A percentile compares a stretch with the other conserved stretches of the same genome.
Evolutionary conservation across 1,140 invertebrate genomes (phyloP).

Genomic region (Protaetia brevitarsis): DNA sequence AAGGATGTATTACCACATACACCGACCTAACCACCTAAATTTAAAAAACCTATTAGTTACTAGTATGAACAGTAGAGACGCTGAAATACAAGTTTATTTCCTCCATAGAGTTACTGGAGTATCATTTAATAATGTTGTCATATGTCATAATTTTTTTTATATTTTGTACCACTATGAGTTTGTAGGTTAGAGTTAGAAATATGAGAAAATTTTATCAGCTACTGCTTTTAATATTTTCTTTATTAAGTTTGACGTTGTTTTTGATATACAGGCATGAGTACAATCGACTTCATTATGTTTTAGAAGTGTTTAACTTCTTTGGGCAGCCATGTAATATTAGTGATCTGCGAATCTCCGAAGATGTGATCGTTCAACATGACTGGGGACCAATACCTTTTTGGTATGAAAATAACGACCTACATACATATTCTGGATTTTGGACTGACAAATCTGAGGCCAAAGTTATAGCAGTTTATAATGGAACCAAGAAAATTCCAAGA

Average conservation of each 20-base stretch:
- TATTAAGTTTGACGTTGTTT: slow-evolving; percentile 65
- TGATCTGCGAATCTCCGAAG: slow-evolving; percentile 53
- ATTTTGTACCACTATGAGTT: no score
- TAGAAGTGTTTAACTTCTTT: slow-evolving; percentile 76
- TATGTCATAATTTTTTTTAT: no score
- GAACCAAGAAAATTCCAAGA: slow-evolving; percentile 49
- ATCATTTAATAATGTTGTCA: no score
- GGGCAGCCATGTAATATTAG: slow-evolving; percentile 57
- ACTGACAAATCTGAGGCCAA: slow-evolving; percentile 51
- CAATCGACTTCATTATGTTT: slow-evolving; percentile 67
- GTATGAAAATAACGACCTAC: slow-evolving; percentile 51
- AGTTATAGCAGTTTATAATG: slow-evolving; percentile 52
- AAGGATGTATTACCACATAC: no score
- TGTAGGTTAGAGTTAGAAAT: neutral
- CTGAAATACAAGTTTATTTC: no score
- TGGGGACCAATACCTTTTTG: slow-evolving; percentile 44
- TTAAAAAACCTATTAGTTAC: no score
- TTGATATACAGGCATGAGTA: slow-evolving; percentile 76
- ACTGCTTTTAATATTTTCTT: slow-evolving; percentile 60
- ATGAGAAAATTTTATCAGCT: slow-evolving; percentile 79
- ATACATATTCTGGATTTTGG: slow-evolving; percentile 56
- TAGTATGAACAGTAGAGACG: no score
- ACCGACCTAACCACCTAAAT: no score
- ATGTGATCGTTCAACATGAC: slow-evolving; percentile 44
- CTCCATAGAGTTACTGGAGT: no score